phyloP scores from a whole-genome alignment of 2,888 invertebrate species.

The Euplexia lucipara region DNA sequence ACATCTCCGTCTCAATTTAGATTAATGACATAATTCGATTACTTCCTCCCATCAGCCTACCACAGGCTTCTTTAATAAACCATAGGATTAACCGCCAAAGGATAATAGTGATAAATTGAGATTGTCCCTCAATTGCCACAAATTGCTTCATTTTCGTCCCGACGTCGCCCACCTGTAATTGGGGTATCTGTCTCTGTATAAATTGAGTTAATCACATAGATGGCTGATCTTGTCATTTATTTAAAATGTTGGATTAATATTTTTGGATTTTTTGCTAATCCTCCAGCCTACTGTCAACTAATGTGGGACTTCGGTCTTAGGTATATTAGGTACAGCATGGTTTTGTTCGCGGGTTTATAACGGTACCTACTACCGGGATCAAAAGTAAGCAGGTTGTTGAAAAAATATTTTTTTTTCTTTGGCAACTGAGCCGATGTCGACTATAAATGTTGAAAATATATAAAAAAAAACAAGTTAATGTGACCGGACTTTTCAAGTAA shows the following conservation, averaged over 20 bases:
- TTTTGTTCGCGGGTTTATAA: no score
- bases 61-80: constrained; percentile 39
- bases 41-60: constrained; percentile 49
- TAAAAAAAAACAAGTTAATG: no score
- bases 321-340: no score
- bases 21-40: constrained; percentile 49
- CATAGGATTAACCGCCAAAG: constrained; percentile 59
- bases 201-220: constrained; percentile 48
- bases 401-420: no score
- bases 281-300: background rate
- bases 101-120: constrained; percentile 76
- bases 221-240: constrained; percentile 57
- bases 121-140: constrained; percentile 81
- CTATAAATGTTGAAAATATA: no score
- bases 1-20: constrained; percentile 19
- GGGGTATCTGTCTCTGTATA: constrained; percentile 64
- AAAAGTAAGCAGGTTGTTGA: no score
- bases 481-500: no score
- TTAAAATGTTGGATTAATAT: constrained; percentile 42
- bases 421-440: no score
- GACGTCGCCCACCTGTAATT: constrained; percentile 73
- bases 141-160: constrained; percentile 83
- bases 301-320: background rate
- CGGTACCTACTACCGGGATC: no score
- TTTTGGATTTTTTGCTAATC: constrained; percentile 14